Percentiles rank a stretch among this genome's conserved stretches.
Evolutionary conservation across 2,888 invertebrate species (phyloP).

Genomic region (Latrodectus hesperus): DNA sequence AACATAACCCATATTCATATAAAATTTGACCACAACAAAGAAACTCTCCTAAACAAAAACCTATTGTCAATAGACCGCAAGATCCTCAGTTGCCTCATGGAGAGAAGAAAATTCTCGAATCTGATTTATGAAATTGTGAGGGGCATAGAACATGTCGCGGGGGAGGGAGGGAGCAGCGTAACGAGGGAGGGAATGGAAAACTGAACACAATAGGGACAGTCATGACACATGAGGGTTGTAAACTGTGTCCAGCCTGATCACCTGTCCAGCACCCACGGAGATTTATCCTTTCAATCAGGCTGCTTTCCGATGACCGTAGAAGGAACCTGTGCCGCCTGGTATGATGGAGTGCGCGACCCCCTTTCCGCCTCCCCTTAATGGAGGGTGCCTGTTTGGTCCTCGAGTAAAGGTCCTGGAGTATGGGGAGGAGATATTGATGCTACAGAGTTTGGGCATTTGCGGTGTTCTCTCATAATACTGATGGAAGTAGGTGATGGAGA

Average conservation of each 20-base stretch:
- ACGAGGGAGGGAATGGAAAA: neutral
- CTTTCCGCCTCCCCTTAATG: slow-evolving; percentile 6
- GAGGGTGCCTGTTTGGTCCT: slow-evolving; percentile 1
- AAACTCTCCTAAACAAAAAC: no score
- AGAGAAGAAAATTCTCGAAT: slow-evolving; percentile 26
- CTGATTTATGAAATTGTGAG: slow-evolving; percentile 51
- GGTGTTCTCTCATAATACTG: slow-evolving; percentile 24
- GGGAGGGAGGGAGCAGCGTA: neutral
- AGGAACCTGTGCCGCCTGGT: slow-evolving; percentile 26
- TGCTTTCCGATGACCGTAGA: slow-evolving; percentile 45
- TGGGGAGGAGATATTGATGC: slow-evolving; percentile 25
- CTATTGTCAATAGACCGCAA: neutral
- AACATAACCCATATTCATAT: no score
- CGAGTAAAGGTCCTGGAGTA: slow-evolving; percentile 13
- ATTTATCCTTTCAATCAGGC: slow-evolving; percentile 65
- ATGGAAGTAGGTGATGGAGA: neutral
- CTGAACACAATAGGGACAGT: slow-evolving; percentile 35
- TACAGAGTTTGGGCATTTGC: slow-evolving; percentile 44
- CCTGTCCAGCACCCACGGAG: slow-evolving; percentile 48
- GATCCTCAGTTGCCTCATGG: neutral
- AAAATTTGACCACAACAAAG: no score
- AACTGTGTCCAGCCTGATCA: slow-evolving; percentile 64
- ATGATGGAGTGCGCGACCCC: slow-evolving; percentile 9
- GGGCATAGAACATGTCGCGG: slow-evolving; percentile 12
- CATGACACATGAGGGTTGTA: slow-evolving; percentile 60